Percentiles rank a stretch among this genome's conserved stretches.
Conservation (phyloP, 1,140 invertebrate species). For the Nasonia giraulti region DNA sequence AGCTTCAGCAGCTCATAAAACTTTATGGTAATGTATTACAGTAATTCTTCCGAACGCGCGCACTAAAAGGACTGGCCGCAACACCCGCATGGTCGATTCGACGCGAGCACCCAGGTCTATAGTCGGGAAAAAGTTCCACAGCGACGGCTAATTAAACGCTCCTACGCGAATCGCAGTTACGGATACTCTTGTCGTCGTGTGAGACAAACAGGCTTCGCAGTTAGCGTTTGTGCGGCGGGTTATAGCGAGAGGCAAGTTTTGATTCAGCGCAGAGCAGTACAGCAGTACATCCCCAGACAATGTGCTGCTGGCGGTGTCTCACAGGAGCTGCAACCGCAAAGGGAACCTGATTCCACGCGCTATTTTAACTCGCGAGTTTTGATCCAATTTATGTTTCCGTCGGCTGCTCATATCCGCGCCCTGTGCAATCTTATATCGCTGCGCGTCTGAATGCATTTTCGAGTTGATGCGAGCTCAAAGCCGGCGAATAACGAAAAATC, state of each 20-base stretch:
- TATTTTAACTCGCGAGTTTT: slow-evolving; percentile 23
- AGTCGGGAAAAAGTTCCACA: background rate
- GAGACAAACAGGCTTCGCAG: background rate
- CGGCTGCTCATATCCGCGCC: background rate
- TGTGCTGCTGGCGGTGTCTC: background rate
- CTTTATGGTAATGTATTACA: slow-evolving; percentile 17
- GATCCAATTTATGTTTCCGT: slow-evolving; percentile 21
- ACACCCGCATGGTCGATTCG: background rate
- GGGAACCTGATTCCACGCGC: slow-evolving; percentile 26
- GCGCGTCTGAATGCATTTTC: background rate
- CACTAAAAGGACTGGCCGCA: background rate
- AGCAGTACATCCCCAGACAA: slow-evolving; percentile 10
- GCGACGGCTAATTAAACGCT: background rate
- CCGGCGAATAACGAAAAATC: background rate
- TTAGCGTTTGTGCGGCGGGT: background rate
- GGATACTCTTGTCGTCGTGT: background rate
- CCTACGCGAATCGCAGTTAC: background rate
- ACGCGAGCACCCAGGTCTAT: background rate
- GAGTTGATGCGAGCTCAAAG: background rate
- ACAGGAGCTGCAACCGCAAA: slow-evolving; percentile 8
- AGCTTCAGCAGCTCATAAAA: background rate
- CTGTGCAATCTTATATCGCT: background rate
- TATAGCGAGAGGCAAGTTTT: slow-evolving; percentile 6
- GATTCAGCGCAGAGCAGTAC: background rate
- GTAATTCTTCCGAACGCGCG: background rate